Evolutionary conservation across 2,797 vertebrate species (phyloP).

Genomic region (Rhinichthys osculus): DNA sequence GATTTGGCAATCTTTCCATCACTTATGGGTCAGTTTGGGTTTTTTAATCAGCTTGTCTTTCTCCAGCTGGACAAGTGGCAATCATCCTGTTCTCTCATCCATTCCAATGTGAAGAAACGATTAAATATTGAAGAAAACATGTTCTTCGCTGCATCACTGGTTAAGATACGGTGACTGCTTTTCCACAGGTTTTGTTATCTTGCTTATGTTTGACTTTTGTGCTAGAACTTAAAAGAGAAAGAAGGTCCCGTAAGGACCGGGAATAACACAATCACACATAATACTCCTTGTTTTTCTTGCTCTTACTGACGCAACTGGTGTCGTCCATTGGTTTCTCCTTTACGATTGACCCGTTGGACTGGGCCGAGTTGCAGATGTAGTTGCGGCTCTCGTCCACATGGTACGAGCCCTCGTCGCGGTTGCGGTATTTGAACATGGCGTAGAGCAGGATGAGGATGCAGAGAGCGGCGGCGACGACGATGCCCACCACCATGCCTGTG

Average conservation of each 20-base stretch:
- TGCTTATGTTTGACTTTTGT: conserved; percentile 70
- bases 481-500: conserved; percentile 98
- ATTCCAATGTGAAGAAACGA: conserved; percentile 76
- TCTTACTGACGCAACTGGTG: conserved; percentile 91
- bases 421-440: conserved; percentile 99
- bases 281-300: conserved; percentile 99
- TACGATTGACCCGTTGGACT: conserved; percentile 95
- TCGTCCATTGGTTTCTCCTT: conserved; percentile 95
- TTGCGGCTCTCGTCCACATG: conserved; percentile 98
- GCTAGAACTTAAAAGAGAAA: conserved; percentile 3
- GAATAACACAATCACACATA: conserved; percentile 89
- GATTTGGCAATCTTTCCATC: conserved; percentile 67
- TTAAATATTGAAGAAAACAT: conserved; percentile 82
- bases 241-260: conserved; percentile 20
- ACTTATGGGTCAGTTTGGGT: conserved; percentile 62
- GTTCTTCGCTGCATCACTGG: conserved; percentile 71
- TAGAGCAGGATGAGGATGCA: conserved; percentile 99
- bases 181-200: conserved; percentile 47
- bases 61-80: conserved; percentile 70
- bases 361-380: conserved; percentile 99
- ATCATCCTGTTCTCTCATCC: neutral
- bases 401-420: conserved; percentile 97
- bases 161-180: conserved; percentile 91
- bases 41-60: conserved; percentile 63
- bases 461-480: conserved; percentile 93